These are phyloP conservation scores for Rhadina sibilatrix DNA, from an alignment of 2,113 vertebrate species.

Conservation along the genomic window DNA sequence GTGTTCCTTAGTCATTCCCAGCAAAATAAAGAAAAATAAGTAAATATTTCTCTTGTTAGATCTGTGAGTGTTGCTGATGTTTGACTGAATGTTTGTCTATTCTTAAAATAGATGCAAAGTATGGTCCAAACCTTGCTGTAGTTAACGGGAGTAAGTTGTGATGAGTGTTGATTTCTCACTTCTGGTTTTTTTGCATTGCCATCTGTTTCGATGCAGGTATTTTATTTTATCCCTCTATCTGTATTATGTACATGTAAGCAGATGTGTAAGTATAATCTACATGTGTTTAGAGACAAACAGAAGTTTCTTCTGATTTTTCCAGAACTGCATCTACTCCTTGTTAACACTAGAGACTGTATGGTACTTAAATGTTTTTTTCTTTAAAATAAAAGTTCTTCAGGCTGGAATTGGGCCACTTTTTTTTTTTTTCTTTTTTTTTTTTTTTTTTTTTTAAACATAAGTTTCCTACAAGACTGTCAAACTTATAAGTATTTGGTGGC, in stretches of 20 bases:
- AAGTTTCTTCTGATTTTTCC: background rate
- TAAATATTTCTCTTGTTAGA: background rate
- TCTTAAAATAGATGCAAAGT: background rate
- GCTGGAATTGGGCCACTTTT: background rate
- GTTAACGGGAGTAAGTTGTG: background rate
- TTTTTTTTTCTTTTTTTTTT: background rate
- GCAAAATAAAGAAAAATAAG: background rate
- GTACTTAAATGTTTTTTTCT: accelerated
- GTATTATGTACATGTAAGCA: background rate
- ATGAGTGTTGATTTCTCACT: background rate
- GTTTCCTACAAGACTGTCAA: background rate
- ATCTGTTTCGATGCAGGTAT: background rate
- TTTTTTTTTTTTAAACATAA: accelerated
- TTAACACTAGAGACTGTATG: background rate
- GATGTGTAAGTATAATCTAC: background rate
- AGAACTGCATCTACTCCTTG: background rate
- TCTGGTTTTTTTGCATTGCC: background rate
- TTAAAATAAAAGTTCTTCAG: background rate
- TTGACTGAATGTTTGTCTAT: background rate
- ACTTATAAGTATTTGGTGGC: background rate
- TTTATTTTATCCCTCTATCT: background rate
- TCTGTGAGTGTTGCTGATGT: background rate
- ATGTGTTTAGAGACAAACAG: accelerated
- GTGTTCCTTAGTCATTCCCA: background rate
- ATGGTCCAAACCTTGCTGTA: background rate